Conservation (phyloP, 2,113 vertebrate genomes). For the Malurus elegans region DNA sequence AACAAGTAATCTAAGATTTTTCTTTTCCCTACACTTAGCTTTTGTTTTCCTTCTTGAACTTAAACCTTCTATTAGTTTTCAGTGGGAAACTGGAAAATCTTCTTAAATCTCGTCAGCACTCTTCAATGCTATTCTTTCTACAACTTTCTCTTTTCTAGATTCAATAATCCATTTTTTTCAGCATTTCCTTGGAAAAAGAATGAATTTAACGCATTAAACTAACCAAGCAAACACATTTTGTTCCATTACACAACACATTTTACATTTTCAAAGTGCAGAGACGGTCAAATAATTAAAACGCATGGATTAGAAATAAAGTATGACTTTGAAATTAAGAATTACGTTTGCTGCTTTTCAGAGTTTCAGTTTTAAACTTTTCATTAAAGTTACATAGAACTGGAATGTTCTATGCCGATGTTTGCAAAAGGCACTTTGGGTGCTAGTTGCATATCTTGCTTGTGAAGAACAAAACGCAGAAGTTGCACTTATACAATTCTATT, state of each 20-base stretch:
- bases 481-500: background rate
- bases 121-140: background rate
- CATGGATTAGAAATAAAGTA: background rate
- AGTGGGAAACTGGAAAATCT: fast-evolving
- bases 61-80: background rate
- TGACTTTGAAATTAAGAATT: background rate
- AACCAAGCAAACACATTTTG: fast-evolving
- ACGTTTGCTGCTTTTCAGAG: background rate
- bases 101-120: background rate
- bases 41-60: background rate
- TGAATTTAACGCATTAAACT: background rate
- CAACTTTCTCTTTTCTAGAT: background rate
- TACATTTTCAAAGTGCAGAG: background rate
- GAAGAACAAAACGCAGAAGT: background rate
- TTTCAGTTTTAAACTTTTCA: background rate
- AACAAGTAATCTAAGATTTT: background rate
- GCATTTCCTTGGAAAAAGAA: background rate
- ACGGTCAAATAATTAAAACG: background rate
- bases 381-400: background rate
- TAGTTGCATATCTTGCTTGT: background rate
- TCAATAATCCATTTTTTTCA: background rate
- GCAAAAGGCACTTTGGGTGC: background rate
- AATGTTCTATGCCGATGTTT: background rate
- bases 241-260: background rate
- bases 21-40: background rate